Evolutionary conservation across 2,113 vertebrate genomes (phyloP).

Genomic region (Eupsittula cactorum): DNA sequence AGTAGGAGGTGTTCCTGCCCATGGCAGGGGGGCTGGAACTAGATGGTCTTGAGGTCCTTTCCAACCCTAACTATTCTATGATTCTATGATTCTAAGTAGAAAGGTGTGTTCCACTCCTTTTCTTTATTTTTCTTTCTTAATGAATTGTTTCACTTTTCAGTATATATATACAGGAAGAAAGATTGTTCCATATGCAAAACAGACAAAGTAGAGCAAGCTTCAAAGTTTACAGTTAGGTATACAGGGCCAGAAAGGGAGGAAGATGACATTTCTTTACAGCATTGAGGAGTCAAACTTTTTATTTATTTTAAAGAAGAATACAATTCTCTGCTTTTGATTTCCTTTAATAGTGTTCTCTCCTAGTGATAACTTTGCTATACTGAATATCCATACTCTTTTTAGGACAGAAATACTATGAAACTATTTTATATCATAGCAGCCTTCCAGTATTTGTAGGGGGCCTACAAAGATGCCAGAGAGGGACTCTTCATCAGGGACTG

Average conservation of each 20-base stretch:
- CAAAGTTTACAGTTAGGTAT: background rate
- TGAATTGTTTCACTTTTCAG: constrained; percentile 30
- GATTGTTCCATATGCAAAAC: background rate
- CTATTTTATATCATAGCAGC: background rate
- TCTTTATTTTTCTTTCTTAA: constrained; percentile 32
- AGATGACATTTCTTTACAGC: background rate
- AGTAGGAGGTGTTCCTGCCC: no score
- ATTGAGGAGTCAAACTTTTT: background rate
- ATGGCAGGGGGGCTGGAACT: no score
- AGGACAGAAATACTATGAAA: background rate
- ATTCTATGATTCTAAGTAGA: background rate
- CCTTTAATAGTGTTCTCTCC: background rate
- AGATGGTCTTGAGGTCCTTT: no score
- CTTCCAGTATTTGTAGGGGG: background rate
- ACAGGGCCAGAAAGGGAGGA: background rate
- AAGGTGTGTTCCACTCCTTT: background rate
- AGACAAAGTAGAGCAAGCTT: background rate
- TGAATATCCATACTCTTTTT: background rate
- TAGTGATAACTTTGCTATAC: background rate
- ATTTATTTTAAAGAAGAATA: background rate
- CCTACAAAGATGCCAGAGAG: background rate
- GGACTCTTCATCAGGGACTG: background rate
- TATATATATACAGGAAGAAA: constrained; percentile 22
- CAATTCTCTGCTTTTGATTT: background rate
- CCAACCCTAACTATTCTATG: no score